Conservation (phyloP, 2,797 vertebrate genomes). For the Clarias fuscus region DNA sequence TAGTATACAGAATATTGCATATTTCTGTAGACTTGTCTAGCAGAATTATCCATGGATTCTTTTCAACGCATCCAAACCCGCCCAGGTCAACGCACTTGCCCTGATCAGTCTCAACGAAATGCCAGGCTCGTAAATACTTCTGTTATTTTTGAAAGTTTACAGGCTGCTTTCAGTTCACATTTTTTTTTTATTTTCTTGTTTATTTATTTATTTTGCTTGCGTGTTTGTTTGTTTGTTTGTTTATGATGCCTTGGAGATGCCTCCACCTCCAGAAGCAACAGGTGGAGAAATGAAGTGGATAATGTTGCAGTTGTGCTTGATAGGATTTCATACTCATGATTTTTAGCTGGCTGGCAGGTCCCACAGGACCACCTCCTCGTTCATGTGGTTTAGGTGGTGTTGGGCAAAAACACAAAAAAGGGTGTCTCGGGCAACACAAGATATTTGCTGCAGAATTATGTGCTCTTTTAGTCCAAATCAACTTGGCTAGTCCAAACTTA, state of each 20-base stretch:
- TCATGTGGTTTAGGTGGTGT: not conserved
- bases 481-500: not conserved
- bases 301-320: not conserved
- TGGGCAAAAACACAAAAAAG: not conserved
- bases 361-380: not conserved
- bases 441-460: not conserved
- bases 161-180: not conserved
- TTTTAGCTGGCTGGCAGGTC: constrained; percentile 27
- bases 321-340: constrained; percentile 12
- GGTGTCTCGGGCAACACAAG: not conserved
- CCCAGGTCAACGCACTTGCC: not conserved
- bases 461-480: not conserved
- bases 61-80: not conserved
- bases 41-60: not conserved
- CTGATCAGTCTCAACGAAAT: no score
- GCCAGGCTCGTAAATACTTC: not conserved
- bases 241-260: not conserved
- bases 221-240: not conserved
- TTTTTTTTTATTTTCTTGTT: no score
- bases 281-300: constrained; percentile 5
- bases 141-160: not conserved
- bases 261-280: constrained; percentile 16
- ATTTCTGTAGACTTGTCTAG: not conserved
- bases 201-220: no score
- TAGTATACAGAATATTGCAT: not conserved